These are phyloP conservation scores for Myiopsitta monachus DNA, from an alignment of 2,113 vertebrate genomes.

Conservation along the genomic window DNA sequence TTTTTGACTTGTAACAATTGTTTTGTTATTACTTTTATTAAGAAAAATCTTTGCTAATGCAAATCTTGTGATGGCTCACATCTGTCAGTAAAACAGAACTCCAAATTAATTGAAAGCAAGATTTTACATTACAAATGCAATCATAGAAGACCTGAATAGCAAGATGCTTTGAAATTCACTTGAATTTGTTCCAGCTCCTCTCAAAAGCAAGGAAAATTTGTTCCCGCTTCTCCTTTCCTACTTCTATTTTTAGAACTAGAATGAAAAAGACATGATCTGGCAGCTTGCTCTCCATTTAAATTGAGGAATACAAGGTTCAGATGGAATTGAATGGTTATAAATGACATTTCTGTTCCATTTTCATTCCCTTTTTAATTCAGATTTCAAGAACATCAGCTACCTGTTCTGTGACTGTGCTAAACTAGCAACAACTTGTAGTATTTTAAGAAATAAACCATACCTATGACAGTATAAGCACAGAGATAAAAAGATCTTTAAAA, in stretches of 20 bases:
- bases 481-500: not conserved
- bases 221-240: not conserved
- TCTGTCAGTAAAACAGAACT: not conserved
- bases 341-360: not conserved
- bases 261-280: not conserved
- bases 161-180: not conserved
- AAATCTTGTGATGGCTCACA: not conserved
- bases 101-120: conserved; percentile 26
- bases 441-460: not conserved
- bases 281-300: not conserved
- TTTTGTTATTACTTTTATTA: not conserved
- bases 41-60: not conserved
- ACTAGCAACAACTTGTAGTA: not conserved
- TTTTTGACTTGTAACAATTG: not conserved
- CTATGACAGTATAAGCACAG: not conserved
- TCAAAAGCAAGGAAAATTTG: conserved; percentile 7
- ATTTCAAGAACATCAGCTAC: not conserved
- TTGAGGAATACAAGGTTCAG: not conserved
- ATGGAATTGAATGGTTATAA: not conserved
- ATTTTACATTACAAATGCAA: not conserved
- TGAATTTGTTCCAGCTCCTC: conserved; percentile 7
- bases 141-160: not conserved
- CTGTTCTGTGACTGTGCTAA: not conserved
- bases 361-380: not conserved
- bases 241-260: conserved; percentile 12